Evolutionary conservation across 92 coral and sea anemone species (phyloP).

Genomic region (Parazoanthus atlanticus): DNA sequence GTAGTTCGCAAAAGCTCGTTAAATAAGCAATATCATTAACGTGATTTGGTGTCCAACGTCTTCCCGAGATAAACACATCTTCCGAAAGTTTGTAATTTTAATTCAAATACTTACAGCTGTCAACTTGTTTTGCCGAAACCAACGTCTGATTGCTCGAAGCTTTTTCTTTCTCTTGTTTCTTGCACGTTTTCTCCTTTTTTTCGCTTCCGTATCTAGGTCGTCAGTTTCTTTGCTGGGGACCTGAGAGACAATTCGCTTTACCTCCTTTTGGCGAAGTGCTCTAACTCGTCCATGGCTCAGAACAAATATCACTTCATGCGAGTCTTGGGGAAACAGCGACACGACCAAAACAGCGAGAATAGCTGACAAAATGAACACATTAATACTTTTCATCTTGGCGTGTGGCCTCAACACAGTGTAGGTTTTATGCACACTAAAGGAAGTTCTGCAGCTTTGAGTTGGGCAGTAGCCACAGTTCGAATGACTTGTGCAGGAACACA

Average conservation of each 20-base stretch:
- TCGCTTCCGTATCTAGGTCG: slow-evolving; percentile 20
- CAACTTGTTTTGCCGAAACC: slow-evolving; percentile 32
- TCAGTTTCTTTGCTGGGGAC: not conserved
- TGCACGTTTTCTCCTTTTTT: slow-evolving; percentile 32
- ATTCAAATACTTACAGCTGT: not conserved
- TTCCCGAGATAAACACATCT: not conserved
- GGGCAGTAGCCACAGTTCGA: slow-evolving; percentile 14
- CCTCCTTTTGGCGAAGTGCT: not conserved
- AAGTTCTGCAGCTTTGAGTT: not conserved
- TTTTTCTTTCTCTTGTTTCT: slow-evolving; percentile 28
- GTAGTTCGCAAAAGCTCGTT: not conserved
- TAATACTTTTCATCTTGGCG: slow-evolving; percentile 16
- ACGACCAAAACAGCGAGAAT: slow-evolving; percentile 47
- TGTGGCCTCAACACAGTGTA: not conserved
- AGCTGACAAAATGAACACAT: not conserved
- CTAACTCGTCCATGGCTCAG: slow-evolving; percentile 59
- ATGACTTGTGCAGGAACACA: slow-evolving; percentile 1
- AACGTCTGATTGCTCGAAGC: slow-evolving; percentile 44
- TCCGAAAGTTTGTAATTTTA: not conserved
- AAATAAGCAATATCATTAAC: too few relatives aligned
- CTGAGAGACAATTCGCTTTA: not conserved
- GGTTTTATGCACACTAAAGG: not conserved
- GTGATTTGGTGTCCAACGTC: not conserved
- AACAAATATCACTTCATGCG: slow-evolving; percentile 72
- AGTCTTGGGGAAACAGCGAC: slow-evolving; percentile 72